Conservation (phyloP, 2,113 vertebrate genomes). For the Pelodiscus sinensis region DNA sequence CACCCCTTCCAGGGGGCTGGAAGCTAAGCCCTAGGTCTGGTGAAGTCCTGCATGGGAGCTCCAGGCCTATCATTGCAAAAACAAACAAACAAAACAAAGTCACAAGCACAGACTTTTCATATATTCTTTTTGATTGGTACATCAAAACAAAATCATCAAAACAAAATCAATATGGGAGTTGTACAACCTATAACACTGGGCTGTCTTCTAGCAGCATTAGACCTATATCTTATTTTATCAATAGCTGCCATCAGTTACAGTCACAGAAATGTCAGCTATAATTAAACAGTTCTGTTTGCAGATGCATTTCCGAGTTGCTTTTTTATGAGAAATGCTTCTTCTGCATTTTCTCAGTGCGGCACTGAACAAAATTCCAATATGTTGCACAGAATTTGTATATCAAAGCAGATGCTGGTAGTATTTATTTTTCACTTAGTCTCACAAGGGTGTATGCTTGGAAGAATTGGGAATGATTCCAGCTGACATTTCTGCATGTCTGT, state of each 20-base stretch:
- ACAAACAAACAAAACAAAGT: not conserved
- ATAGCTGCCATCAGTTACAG: not conserved
- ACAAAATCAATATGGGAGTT: not conserved
- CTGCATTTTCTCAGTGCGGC: not conserved
- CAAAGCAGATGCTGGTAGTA: not conserved
- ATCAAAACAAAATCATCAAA: not conserved
- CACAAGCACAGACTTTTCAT: not conserved
- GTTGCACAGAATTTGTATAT: not conserved
- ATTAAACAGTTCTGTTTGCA: not conserved
- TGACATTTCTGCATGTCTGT: not conserved
- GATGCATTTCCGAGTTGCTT: not conserved
- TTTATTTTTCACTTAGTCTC: constrained; percentile 1
- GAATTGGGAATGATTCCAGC: not conserved
- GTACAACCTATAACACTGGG: not conserved
- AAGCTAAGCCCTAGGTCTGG: no score
- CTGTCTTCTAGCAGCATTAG: not conserved
- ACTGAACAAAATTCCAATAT: not conserved
- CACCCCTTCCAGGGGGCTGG: no score
- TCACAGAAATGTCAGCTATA: not conserved
- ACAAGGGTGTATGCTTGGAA: not conserved
- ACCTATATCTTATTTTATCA: not conserved
- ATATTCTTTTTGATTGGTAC: not conserved
- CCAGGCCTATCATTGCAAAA: not conserved
- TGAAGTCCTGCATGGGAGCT: not conserved
- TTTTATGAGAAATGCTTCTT: not conserved